These are phyloP conservation scores for Acanthosepion lycidas DNA, from an alignment of 2,888 invertebrate genomes.

Conservation along the genomic window DNA sequence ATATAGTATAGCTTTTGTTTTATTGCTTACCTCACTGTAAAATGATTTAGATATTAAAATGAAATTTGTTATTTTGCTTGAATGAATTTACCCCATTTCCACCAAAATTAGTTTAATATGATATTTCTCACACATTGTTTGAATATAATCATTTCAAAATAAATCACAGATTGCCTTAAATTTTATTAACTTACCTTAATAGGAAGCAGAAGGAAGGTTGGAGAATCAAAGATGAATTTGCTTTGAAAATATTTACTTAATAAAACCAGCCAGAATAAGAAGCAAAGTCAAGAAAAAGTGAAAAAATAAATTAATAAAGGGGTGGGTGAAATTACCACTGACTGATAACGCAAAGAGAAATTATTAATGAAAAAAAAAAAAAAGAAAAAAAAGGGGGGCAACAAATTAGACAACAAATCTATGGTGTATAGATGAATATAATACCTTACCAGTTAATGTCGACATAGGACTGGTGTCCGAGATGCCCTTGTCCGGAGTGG, in stretches of 20 bases:
- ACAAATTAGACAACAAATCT: not conserved
- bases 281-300: not conserved
- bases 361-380: not conserved
- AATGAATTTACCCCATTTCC: too few relatives aligned
- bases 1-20: too few relatives aligned
- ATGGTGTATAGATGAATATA: not conserved
- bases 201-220: not conserved
- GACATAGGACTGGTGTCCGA: conserved; percentile 92
- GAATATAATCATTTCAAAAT: too few relatives aligned
- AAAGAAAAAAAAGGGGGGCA: not conserved
- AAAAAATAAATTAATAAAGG: not conserved
- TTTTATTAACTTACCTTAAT: too few relatives aligned
- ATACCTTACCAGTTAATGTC: conserved; percentile 82
- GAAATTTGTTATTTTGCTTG: too few relatives aligned
- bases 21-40: too few relatives aligned
- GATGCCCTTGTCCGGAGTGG: conserved; percentile 82
- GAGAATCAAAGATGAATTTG: not conserved
- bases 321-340: not conserved
- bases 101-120: too few relatives aligned
- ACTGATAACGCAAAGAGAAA: not conserved
- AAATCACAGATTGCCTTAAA: too few relatives aligned
- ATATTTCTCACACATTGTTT: too few relatives aligned
- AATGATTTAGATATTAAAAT: too few relatives aligned
- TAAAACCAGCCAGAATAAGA: not conserved
- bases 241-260: not conserved